Percentiles rank a stretch among this genome's conserved stretches.
Evolutionary conservation across 1,140 invertebrate genomes (phyloP).

Genomic region (Nebria ingens): DNA sequence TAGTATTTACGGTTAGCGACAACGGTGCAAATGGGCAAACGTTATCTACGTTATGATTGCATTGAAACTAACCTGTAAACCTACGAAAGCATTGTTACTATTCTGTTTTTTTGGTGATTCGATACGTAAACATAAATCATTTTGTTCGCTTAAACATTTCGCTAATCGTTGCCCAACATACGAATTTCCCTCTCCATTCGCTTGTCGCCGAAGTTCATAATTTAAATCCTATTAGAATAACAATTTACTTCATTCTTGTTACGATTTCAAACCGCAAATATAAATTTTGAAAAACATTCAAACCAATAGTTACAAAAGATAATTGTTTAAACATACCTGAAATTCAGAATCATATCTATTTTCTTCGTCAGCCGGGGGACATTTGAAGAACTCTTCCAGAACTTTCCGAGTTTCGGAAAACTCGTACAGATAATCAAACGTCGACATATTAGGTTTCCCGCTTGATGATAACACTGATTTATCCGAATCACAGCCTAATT

Average conservation of each 20-base stretch:
- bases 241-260: not conserved
- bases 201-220: slow-evolving; percentile 66
- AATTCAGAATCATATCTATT: slow-evolving; percentile 33
- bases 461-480: no score
- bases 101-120: slow-evolving; percentile 43
- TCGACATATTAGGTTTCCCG: slow-evolving; percentile 35
- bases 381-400: slow-evolving; percentile 83
- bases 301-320: not conserved
- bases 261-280: no score
- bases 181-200: slow-evolving; percentile 44
- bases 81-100: slow-evolving; percentile 42
- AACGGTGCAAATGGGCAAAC: no score
- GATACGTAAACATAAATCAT: slow-evolving; percentile 31
- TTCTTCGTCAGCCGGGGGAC: slow-evolving; percentile 51
- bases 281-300: slow-evolving; percentile 1
- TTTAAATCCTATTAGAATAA: slow-evolving; percentile 60
- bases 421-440: slow-evolving; percentile 80
- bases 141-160: slow-evolving; percentile 34
- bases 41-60: no score
- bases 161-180: slow-evolving; percentile 71
- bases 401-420: slow-evolving; percentile 86
- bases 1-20: no score
- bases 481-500: slow-evolving; percentile 21
- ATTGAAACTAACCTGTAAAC: slow-evolving; percentile 38
- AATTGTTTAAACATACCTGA: slow-evolving; percentile 20